These are phyloP conservation scores for Coluber constrictor DNA, from an alignment of 2,797 vertebrate species.

Conservation along the genomic window DNA sequence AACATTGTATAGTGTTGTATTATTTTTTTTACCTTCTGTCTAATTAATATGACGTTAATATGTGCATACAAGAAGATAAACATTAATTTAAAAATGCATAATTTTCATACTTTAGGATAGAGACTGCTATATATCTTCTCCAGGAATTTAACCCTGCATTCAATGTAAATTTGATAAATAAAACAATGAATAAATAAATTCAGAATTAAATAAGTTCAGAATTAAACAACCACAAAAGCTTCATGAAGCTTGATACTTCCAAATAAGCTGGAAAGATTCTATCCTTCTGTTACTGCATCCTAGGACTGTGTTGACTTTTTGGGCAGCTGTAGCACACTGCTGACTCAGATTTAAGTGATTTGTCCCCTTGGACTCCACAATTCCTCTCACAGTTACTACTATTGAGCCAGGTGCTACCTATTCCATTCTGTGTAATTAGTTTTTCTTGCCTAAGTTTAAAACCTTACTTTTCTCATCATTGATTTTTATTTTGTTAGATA, in stretches of 20 bases:
- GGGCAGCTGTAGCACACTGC: background rate
- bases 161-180: background rate
- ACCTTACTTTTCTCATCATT: background rate
- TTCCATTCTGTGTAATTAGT: background rate
- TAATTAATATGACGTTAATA: rapidly evolving
- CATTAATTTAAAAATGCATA: background rate
- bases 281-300: background rate
- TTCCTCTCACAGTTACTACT: background rate
- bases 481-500: background rate
- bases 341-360: background rate
- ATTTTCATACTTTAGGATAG: background rate
- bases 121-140: background rate
- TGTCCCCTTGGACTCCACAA: background rate
- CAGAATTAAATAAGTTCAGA: background rate
- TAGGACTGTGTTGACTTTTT: background rate
- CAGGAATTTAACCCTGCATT: background rate
- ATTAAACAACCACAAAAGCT: background rate
- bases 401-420: background rate
- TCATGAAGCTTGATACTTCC: background rate
- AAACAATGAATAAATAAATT: background rate
- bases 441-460: background rate
- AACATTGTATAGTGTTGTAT: background rate
- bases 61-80: background rate
- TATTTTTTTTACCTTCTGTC: background rate
- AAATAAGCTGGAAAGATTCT: background rate